phyloP scores from a whole-genome alignment of 2,797 vertebrate genomes.

The Rhinichthys osculus region DNA sequence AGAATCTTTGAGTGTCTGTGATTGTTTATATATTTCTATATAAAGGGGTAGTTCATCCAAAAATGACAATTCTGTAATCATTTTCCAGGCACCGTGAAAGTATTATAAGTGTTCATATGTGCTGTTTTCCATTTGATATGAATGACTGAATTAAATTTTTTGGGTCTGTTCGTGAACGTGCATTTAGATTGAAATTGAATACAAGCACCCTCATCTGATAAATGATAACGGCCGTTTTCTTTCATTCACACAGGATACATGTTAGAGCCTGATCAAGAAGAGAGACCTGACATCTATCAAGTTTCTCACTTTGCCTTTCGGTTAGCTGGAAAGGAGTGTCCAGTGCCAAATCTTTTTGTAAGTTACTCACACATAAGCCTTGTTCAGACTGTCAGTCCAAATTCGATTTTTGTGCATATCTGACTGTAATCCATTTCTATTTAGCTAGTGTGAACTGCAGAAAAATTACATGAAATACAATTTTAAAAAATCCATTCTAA shows the following conservation, averaged over 20 bases:
- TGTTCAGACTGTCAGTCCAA: not conserved
- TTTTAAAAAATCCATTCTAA: not conserved
- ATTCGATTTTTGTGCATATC: not conserved
- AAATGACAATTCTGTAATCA: not conserved
- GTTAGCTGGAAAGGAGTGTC: constrained; percentile 92
- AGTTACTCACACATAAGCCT: constrained; percentile 68
- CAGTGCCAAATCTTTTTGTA: constrained; percentile 94
- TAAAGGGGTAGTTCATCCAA: not conserved
- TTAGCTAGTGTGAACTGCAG: not conserved
- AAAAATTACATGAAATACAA: not conserved
- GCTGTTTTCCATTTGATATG: not conserved
- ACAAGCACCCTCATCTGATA: not conserved
- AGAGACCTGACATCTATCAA: constrained; percentile 96
- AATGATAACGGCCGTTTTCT: not conserved
- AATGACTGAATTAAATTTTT: not conserved
- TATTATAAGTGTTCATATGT: not conserved
- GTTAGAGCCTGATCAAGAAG: constrained; percentile 95
- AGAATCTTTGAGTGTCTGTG: not conserved
- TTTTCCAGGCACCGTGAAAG: not conserved
- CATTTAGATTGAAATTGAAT: not conserved
- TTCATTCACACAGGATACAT: constrained; percentile 86
- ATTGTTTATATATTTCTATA: not conserved
- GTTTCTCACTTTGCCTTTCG: constrained; percentile 96
- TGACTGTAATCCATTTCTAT: not conserved
- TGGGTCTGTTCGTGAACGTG: not conserved